Base-by-base conservation (phyloP, 2,113 vertebrate genomes). In the Acanthochromis polyacanthus region DNA sequence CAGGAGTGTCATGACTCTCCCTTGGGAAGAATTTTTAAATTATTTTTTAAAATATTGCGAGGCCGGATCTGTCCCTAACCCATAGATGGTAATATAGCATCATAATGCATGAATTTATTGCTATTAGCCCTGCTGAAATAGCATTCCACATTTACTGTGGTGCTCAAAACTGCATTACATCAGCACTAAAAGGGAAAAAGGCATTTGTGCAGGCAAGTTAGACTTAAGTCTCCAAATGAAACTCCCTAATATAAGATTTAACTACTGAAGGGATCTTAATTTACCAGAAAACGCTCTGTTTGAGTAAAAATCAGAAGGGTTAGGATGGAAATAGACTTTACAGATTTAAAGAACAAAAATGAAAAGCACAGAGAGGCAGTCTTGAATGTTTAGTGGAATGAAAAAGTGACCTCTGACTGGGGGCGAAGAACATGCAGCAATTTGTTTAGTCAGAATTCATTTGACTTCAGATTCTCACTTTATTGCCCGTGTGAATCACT, bases 271-370 rank as follows among this genome's bases (percentile, higher is more conserved):
- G 40, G 6, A 48, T 59, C 1, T 9, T 19, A 40, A 45, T 20
- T 53, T 32, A 43, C 14, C 23, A 74, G 6, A 19, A 60, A 17
- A 8, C 10, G 30, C 5, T 64, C 23, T 36, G 15, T 48, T 22
- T 32, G 30, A 77, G 50, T 32, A 67, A 62, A n/a, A 48, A 4
- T 32, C 36, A 8, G 14, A 57, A 66, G 38, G 59, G 16, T 68
- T 71, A 58, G 28, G 63, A 63, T 83, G 51, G 53, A 76, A 88
- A 83, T 85, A 38, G 53, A 52, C 65, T 75, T 80, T 66, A 78
- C 62, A 68, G 52, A 69, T 32, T 85, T 25, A 50, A 75, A 85
- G 65, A 89, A 86, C 84, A 72, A 57, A 82, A 43, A 88, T 78
- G 63, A 51, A 28, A 17, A 0, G 55, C 80, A 75, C 28, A 10